Percentiles rank a stretch among this genome's conserved stretches.
Conservation (phyloP, 2,113 vertebrate genomes). For the Tautogolabrus adspersus region DNA sequence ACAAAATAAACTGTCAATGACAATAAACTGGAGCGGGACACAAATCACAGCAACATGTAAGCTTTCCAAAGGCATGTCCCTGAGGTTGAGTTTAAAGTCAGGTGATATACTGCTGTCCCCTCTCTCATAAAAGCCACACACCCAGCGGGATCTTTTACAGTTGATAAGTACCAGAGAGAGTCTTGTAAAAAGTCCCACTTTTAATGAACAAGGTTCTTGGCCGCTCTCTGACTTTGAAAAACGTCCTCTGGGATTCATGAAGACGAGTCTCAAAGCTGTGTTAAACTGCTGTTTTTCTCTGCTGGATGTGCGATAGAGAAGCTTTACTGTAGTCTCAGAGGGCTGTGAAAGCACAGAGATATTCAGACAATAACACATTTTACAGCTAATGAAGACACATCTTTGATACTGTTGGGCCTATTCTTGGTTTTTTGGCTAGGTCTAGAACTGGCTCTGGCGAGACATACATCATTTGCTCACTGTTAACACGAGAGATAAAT, state of each 20-base stretch:
- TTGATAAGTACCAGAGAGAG: slow-evolving; percentile 21
- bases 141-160: slow-evolving; percentile 45
- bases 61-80: slow-evolving; percentile 37
- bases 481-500: not conserved
- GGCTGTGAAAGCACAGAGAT: not conserved
- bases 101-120: slow-evolving; percentile 31
- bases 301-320: not conserved
- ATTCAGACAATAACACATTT: not conserved
- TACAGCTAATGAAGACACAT: not conserved
- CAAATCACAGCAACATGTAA: slow-evolving; percentile 43
- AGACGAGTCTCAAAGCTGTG: not conserved
- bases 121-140: slow-evolving; percentile 38
- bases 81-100: slow-evolving; percentile 36
- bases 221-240: slow-evolving; percentile 46
- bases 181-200: slow-evolving; percentile 51
- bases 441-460: not conserved
- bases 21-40: slow-evolving; percentile 24
- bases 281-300: slow-evolving; percentile 6
- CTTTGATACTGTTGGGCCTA: not conserved
- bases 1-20: slow-evolving; percentile 11
- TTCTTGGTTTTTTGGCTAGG: not conserved
- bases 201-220: slow-evolving; percentile 22
- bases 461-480: not conserved
- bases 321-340: not conserved
- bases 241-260: slow-evolving; percentile 32